phyloP scores from a whole-genome alignment of 2,888 invertebrate genomes.

The Escarpia spicata region DNA sequence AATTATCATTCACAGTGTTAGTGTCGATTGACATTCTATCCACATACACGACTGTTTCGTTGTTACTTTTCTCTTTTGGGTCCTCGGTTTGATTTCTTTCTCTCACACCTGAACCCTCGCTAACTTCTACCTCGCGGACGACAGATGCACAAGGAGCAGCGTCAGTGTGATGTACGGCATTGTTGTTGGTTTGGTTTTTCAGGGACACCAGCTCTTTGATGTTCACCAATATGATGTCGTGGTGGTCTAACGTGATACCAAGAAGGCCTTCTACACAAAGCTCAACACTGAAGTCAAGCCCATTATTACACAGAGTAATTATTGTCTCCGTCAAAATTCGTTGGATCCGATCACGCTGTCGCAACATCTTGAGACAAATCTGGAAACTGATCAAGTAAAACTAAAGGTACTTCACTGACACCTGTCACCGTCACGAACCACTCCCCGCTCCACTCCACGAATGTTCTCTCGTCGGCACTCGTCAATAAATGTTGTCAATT shows the following conservation, averaged over 20 bases:
- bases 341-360: neutral
- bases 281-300: slow-evolving; percentile 4
- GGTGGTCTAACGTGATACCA: neutral
- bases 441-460: neutral
- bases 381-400: neutral
- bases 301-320: neutral
- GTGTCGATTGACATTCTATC: neutral
- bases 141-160: neutral
- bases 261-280: slow-evolving; percentile 4
- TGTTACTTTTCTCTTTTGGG: neutral
- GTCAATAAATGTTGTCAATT: neutral
- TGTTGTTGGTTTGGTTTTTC: neutral
- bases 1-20: neutral
- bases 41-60: neutral
- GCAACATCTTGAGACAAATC: slow-evolving; percentile 3
- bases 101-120: neutral
- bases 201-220: neutral
- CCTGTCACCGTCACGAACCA: neutral
- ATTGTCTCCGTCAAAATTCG: neutral
- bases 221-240: neutral
- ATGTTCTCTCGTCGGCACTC: neutral
- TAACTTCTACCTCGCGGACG: neutral
- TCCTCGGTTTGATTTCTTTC: neutral
- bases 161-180: neutral
- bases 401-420: neutral